Base-by-base conservation (phyloP, 2,797 vertebrate species). In the Argya squamiceps region DNA sequence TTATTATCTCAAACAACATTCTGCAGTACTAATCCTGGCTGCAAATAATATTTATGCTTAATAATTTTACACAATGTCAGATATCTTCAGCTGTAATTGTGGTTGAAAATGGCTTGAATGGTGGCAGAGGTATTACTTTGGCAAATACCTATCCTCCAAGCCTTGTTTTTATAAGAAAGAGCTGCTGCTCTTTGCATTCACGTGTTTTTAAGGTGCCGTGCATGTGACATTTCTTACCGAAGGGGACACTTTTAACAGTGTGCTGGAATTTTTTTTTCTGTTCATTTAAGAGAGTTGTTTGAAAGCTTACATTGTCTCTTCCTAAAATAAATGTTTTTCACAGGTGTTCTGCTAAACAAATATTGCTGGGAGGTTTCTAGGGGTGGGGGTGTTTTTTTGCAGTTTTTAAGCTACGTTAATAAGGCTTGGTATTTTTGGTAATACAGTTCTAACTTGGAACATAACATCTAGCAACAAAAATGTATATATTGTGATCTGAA, bases 151-250 rank as follows among this genome's bases (percentile, higher is more conserved):
- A 5, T 55, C 23, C 37, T 55, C 52, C 52, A 82, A 89, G 18
- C 39, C 53, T 71, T 75, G n/a, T 68, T 84, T 93, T 78, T 64
- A 53, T 44, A 83, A 83, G 49, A 70, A 79, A 56, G 53, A 73
- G 24, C 24, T 77, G 34, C 39, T 63, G 37, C 29, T 70, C 41
- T 77, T 94, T 64, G n/a, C 41, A 37, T 83, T 62, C 60, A 47
- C 0, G 0, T 56, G 32, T 41, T 84, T 73, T 84, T 63, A 74
- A 79, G 46, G 29, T 5, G 4, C 32, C 11, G 4, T 13, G 15
- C 19, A 5, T 53, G 29, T 49, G 41, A 43, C 0, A 0, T 56
- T 82, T 56, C 44, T 82, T 84, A 82, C 11, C 0, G 0, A 89
- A 71, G 36, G 30, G 7, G 20, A 47, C 37, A 24, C 9, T 12